Conservation (phyloP, 2,797 vertebrate species). For the Microtus obscurus region DNA sequence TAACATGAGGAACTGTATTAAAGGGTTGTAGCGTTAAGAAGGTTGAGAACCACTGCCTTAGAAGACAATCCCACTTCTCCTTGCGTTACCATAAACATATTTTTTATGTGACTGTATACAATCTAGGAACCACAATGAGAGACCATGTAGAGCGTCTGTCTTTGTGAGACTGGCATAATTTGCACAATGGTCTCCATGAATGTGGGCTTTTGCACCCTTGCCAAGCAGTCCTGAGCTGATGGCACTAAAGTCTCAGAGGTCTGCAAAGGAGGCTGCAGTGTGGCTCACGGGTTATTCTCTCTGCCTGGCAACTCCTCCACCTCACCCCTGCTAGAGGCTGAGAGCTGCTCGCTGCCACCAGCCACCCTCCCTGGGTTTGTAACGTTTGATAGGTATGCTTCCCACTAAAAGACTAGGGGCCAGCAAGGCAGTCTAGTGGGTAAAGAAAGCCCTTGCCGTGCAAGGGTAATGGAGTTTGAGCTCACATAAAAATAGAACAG, state of each 20-base stretch:
- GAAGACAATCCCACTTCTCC: not conserved
- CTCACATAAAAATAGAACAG: not conserved
- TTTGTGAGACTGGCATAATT: not conserved
- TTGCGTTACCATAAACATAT: not conserved
- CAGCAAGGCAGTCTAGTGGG: not conserved
- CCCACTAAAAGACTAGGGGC: not conserved
- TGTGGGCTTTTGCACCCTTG: not conserved
- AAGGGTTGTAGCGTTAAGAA: not conserved
- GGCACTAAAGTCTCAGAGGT: not conserved
- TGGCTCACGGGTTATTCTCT: not conserved
- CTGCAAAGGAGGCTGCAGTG: not conserved
- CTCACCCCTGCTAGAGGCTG: not conserved
- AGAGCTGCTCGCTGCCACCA: not conserved
- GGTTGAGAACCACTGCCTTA: not conserved
- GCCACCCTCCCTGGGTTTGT: not conserved
- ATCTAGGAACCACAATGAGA: not conserved
- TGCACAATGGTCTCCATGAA: not conserved
- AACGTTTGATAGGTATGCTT: not conserved
- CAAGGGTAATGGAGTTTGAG: not conserved
- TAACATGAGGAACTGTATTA: not conserved
- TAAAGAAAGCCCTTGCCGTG: not conserved
- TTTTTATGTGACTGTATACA: not conserved
- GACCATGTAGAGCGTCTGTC: not conserved
- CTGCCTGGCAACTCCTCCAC: not conserved
- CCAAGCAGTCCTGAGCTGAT: too few species aligned